Percentiles rank a stretch among this genome's conserved stretches.
phyloP scores from a whole-genome alignment of 2,113 vertebrate species.

The Kryptolebias marmoratus region DNA sequence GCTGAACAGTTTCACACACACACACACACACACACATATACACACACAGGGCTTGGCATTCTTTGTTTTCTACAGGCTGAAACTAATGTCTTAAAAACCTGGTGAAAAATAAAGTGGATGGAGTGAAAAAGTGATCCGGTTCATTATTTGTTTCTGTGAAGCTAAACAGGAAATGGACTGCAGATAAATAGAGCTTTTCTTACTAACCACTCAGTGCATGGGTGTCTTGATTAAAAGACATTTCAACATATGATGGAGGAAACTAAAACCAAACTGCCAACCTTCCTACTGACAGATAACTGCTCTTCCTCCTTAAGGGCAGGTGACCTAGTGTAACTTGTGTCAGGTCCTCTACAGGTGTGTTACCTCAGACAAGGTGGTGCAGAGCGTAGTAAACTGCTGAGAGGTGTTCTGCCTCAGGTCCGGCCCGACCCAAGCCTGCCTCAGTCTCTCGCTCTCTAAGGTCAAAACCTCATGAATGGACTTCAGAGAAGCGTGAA shows the following conservation, averaged over 20 bases:
- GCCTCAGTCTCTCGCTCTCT: slow-evolving; percentile 78
- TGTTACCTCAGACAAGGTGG: slow-evolving; percentile 78
- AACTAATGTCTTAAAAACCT: slow-evolving; percentile 2
- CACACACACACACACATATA: background rate
- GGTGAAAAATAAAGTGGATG: background rate
- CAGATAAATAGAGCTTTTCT: too few species aligned
- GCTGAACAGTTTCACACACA: slow-evolving; percentile 60
- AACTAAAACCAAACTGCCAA: too few species aligned
- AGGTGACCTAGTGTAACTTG: too few species aligned
- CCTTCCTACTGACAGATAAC: too few species aligned
- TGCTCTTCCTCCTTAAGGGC: too few species aligned
- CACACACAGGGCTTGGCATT: slow-evolving; percentile 23
- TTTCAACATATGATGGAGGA: too few species aligned
- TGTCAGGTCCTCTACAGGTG: background rate
- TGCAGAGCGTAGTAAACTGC: slow-evolving; percentile 78
- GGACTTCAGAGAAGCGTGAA: slow-evolving; percentile 74
- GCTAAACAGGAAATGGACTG: too few species aligned
- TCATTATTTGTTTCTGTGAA: too few species aligned
- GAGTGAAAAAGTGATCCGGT: too few species aligned
- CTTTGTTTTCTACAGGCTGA: slow-evolving; percentile 9
- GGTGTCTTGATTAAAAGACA: too few species aligned
- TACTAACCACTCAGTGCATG: too few species aligned
- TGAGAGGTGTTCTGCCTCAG: slow-evolving; percentile 72
- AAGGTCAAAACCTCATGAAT: slow-evolving; percentile 74
- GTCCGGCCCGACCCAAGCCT: slow-evolving; percentile 78